phyloP scores from a whole-genome alignment of 2,113 vertebrate species.

The Mesocricetus auratus region DNA sequence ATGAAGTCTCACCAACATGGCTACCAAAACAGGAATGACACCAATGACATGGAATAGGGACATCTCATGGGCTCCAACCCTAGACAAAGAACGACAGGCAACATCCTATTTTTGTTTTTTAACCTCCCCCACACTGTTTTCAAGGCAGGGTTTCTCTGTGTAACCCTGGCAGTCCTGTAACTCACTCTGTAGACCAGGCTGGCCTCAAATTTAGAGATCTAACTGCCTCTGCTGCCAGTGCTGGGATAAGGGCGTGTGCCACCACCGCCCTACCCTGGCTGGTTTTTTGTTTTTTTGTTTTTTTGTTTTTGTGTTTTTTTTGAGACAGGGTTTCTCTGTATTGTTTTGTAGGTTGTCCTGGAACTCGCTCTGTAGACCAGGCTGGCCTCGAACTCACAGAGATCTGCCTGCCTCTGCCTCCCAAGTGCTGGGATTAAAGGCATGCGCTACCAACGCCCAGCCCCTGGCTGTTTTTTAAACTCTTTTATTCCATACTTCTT shows the following conservation, averaged over 20 bases:
- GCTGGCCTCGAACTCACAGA: neutral
- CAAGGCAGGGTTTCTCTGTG: too few relatives aligned
- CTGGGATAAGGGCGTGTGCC: too few relatives aligned
- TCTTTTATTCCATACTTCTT: neutral
- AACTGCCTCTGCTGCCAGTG: too few relatives aligned
- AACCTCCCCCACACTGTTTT: fast-evolving
- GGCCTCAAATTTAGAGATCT: too few relatives aligned
- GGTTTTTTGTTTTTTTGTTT: too few relatives aligned
- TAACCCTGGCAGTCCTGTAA: too few relatives aligned
- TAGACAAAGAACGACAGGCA: neutral
- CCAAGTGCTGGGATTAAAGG: neutral
- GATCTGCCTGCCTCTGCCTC: neutral
- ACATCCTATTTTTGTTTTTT: neutral
- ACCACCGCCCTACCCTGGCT: too few relatives aligned
- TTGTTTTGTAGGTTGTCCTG: neutral
- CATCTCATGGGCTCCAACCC: neutral
- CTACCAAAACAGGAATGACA: neutral
- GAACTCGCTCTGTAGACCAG: neutral
- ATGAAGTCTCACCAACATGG: neutral
- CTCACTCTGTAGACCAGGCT: too few relatives aligned
- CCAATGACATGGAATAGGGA: too few relatives aligned
- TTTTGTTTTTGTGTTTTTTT: too few relatives aligned
- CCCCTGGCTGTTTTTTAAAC: neutral
- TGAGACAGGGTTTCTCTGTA: neutral
- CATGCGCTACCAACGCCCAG: neutral